Evolutionary conservation across 2,113 vertebrate genomes (phyloP).

Genomic region (Elaphurus davidianus): DNA sequence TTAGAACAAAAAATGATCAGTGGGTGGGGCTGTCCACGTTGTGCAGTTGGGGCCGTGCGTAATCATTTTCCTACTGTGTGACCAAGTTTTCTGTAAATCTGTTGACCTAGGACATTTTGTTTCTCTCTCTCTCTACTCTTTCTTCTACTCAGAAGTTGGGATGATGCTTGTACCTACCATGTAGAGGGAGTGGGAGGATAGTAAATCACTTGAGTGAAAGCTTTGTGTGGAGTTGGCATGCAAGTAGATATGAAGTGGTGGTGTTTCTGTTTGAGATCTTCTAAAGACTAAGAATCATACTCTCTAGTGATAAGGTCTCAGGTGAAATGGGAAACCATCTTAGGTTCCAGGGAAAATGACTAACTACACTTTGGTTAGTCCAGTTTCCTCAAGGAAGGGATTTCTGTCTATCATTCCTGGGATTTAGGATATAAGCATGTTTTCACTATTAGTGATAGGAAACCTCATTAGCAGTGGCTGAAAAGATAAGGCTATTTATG

Average conservation of each 20-base stretch:
- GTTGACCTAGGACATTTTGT: background rate
- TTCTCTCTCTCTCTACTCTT: background rate
- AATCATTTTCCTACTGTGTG: background rate
- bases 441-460: background rate
- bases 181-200: background rate
- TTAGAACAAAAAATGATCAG: background rate
- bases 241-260: no score
- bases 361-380: background rate
- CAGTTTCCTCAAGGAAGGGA: background rate
- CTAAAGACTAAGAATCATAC: background rate
- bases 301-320: background rate
- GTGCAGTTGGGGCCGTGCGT: background rate
- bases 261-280: background rate
- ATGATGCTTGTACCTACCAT: no score
- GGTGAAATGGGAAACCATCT: background rate
- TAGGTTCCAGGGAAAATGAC: background rate
- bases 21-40: fast-evolving
- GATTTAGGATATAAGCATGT: background rate
- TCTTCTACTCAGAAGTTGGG: background rate
- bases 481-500: background rate
- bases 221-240: background rate
- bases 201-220: background rate
- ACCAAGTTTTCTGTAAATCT: background rate
- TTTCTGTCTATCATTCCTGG: conserved; percentile 26
- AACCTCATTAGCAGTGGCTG: background rate